Evolutionary conservation across 2,113 vertebrate genomes (phyloP).

Genomic region (Hippocampus comes): DNA sequence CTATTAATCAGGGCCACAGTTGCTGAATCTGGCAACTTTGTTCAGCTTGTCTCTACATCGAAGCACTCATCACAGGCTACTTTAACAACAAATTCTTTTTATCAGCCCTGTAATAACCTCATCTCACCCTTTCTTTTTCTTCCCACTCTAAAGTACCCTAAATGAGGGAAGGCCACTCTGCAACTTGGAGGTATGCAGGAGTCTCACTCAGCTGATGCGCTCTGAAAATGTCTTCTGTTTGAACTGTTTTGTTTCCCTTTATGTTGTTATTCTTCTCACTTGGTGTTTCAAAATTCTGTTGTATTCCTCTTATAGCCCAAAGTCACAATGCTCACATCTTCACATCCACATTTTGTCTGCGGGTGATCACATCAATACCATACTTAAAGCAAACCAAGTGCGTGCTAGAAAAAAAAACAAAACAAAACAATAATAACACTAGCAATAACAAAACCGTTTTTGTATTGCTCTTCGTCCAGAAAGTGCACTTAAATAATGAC

Average conservation of each 20-base stretch:
- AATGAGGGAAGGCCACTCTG: conserved; percentile 72
- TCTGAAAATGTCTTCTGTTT: conserved; percentile 45
- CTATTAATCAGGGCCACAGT: neutral
- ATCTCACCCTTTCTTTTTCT: conserved; percentile 57
- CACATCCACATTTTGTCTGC: conserved; percentile 5
- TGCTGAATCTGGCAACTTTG: conserved; percentile 6
- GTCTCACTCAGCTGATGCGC: conserved; percentile 49
- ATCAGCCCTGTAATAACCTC: conserved; percentile 40
- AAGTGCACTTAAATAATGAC: neutral
- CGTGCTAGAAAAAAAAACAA: neutral
- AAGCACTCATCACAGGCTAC: conserved; percentile 18
- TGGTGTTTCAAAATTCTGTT: conserved; percentile 11
- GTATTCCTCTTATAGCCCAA: neutral
- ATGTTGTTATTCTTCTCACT: conserved; percentile 45
- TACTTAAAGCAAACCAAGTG: neutral
- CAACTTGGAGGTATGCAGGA: conserved; percentile 75
- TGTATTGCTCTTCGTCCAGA: neutral
- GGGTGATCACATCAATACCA: conserved; percentile 9
- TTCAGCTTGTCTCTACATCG: conserved; percentile 4
- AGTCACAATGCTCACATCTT: conserved; percentile 5
- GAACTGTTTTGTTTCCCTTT: conserved; percentile 35
- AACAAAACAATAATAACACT: neutral
- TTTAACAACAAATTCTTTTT: conserved; percentile 12
- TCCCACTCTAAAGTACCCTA: conserved; percentile 77
- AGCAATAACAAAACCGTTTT: neutral